Conservation (phyloP, 2,113 vertebrate species). For the Rhinolophus ferrumequinum region DNA sequence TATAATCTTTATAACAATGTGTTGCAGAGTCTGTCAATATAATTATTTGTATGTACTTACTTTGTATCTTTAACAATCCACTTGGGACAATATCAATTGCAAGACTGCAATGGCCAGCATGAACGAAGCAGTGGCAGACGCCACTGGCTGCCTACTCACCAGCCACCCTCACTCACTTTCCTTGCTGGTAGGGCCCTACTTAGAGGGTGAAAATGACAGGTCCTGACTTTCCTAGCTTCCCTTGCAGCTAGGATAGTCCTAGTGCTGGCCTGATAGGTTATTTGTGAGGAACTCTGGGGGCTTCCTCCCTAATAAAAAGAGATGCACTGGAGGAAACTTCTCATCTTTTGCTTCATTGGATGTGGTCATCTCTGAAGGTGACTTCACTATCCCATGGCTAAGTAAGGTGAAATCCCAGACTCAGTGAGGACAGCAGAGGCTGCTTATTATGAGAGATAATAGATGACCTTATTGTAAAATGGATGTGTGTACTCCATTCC, state of each 20-base stretch:
- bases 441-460: neutral
- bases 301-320: neutral
- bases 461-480: no score
- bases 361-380: neutral
- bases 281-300: no score
- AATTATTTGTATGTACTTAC: neutral
- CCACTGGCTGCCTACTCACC: no score
- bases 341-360: neutral
- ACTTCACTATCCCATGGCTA: accelerated
- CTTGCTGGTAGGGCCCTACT: neutral
- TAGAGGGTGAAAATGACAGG: neutral
- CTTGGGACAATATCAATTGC: neutral
- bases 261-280: neutral
- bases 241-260: neutral
- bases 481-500: neutral
- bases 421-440: no score
- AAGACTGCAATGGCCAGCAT: neutral
- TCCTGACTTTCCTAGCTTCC: neutral
- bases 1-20: neutral
- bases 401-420: neutral
- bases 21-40: neutral
- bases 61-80: neutral
- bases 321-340: neutral
- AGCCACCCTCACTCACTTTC: neutral
- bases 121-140: neutral